Conservation (phyloP, 2,113 vertebrate species). For the Pedionomus torquatus region DNA sequence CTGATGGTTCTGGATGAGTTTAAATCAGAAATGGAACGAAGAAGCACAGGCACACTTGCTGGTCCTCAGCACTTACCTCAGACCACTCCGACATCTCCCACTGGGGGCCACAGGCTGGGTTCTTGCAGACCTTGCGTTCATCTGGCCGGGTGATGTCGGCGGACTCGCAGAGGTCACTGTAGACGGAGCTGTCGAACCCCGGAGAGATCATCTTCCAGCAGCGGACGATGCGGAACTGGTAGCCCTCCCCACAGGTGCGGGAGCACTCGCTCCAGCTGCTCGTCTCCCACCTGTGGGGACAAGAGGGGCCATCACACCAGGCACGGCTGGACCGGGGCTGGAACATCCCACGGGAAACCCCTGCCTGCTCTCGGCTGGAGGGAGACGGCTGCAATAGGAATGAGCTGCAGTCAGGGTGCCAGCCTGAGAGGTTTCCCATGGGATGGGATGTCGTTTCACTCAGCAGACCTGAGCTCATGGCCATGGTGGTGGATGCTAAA, state of each 20-base stretch:
- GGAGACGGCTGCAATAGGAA: background rate
- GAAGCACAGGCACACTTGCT: accelerated
- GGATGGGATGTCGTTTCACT: background rate
- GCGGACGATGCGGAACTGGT: slow-evolving; percentile 92
- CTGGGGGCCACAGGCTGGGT: slow-evolving; percentile 92
- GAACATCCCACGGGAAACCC: background rate
- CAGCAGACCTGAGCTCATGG: background rate
- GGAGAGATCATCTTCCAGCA: slow-evolving; percentile 99
- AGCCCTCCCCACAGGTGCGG: slow-evolving; percentile 93
- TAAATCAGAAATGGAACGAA: accelerated
- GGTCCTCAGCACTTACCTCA: slow-evolving; percentile 74
- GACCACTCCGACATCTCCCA: slow-evolving; percentile 99
- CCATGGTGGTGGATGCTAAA: accelerated
- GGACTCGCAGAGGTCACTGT: slow-evolving; percentile 92
- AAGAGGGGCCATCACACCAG: accelerated
- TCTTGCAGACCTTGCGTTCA: slow-evolving; percentile 91
- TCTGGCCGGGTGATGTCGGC: slow-evolving; percentile 88
- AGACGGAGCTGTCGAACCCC: slow-evolving; percentile 95
- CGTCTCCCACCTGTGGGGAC: slow-evolving; percentile 88
- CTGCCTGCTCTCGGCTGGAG: background rate
- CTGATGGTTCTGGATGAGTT: accelerated
- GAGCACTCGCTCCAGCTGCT: slow-evolving; percentile 99
- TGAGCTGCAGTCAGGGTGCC: background rate
- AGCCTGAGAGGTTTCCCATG: accelerated
- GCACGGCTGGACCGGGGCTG: accelerated